Base-by-base conservation (phyloP, 2,113 vertebrate genomes). In the Apteryx owenii region DNA sequence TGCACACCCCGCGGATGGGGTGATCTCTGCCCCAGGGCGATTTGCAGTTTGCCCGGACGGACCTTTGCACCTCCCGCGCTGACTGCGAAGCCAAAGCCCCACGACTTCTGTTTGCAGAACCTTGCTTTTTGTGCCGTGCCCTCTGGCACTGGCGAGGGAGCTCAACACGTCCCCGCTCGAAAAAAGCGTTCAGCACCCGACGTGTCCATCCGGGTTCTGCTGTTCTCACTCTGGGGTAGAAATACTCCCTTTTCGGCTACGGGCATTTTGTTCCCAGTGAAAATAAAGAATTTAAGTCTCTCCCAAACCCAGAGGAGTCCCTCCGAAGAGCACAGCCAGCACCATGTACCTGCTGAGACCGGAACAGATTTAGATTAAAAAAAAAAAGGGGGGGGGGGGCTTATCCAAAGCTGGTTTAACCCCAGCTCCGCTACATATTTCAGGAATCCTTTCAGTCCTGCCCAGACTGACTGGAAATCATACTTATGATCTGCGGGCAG, bases 401-500 rank as follows among this genome's bases (percentile, higher is more conserved):
- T 97, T 95, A 97, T 89, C 66, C 78, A 93, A 97, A 97, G 93
- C 88, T 50, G 53, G 81, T 94, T 90, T 96, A 82, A 88, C 31
- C 36, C 48, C 14, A 70, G 81, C 78, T 86, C n/a, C 13, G 26
- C 53, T 70, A 51, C 61, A 76, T 40, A 44, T 82, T 93, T 76
- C 70, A 85, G 61, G 62, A 95, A 53, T 75, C 12, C 21, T 84
- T 89, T 50, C 50, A 54, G 58, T 54, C 69, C 62, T 46, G 42
- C n/a, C 42, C 54, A 72, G 54, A 40, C 48, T 77, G 40, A 72
- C 26, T 91, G 50, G 69, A 77, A 96, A 82, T 87, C 46, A 91
- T 16, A 12, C 42, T 38, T 29, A 2, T 4, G 71, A 64, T 81
- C 81, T 76, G 58, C 58, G 29, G 29, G 9, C 0, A 38, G 48